Evolutionary conservation across 2,888 invertebrate species (phyloP).

Genomic region (Adela reaumurella): DNA sequence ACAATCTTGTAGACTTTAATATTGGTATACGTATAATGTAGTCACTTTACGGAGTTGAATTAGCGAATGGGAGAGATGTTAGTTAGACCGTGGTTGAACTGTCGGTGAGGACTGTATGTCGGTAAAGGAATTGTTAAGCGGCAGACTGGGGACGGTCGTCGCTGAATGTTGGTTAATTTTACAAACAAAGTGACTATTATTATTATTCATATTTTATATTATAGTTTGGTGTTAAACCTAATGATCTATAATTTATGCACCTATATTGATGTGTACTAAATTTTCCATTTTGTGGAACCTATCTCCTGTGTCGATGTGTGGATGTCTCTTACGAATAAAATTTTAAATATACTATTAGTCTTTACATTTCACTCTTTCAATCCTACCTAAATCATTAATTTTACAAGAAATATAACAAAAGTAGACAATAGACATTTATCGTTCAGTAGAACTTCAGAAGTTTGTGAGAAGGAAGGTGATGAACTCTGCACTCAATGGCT

Average conservation of each 20-base stretch:
- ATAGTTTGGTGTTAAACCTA: not conserved
- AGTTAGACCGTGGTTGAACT: not conserved
- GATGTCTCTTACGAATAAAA: constrained; percentile 56
- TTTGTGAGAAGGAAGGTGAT: too few relatives aligned
- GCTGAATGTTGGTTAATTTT: constrained; percentile 10
- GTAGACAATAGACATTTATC: too few relatives aligned
- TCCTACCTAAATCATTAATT: not conserved
- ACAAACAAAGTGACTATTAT: constrained; percentile 4
- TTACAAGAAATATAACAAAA: too few relatives aligned
- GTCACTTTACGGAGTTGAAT: not conserved
- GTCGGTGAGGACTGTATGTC: not conserved
- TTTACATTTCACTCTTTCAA: constrained; percentile 1
- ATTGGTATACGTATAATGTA: not conserved
- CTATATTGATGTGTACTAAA: not conserved
- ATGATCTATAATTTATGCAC: not conserved
- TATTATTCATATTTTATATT: constrained; percentile 1
- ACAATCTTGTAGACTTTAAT: not conserved
- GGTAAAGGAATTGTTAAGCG: not conserved
- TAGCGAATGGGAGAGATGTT: not conserved
- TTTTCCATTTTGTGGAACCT: not conserved
- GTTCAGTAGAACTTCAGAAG: too few relatives aligned
- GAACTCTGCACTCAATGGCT: too few relatives aligned
- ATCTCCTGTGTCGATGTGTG: constrained; percentile 45
- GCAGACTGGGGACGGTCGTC: not conserved
- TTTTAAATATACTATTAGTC: constrained; percentile 21